Percentiles rank a stretch among this genome's conserved stretches.
Conservation (phyloP, 2,888 invertebrate genomes). For the Calliscelio sp. region DNA sequence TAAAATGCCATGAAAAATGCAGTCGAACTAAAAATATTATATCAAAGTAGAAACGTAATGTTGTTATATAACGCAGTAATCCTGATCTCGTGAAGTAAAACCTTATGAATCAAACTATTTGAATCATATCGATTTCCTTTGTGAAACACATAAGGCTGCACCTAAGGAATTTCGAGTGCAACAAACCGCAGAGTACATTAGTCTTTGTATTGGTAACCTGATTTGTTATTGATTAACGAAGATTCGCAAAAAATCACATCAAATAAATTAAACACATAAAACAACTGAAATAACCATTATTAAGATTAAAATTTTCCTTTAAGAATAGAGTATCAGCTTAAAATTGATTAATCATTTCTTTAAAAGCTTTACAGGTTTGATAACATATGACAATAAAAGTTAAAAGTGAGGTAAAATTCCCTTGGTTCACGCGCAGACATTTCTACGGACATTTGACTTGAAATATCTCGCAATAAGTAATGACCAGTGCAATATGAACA, state of each 20-base stretch:
- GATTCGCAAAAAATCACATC: too few relatives aligned
- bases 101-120: slow-evolving; percentile 31
- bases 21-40: background rate
- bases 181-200: slow-evolving; percentile 50
- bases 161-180: slow-evolving; percentile 41
- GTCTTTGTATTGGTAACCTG: slow-evolving; percentile 27
- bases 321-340: too few relatives aligned
- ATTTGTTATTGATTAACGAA: slow-evolving; percentile 4
- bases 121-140: slow-evolving; percentile 41
- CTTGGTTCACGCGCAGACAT: background rate
- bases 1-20: too few relatives aligned
- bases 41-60: background rate
- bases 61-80: background rate
- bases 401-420: background rate
- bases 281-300: too few relatives aligned
- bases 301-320: too few relatives aligned
- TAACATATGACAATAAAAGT: background rate
- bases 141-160: slow-evolving; percentile 45
- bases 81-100: slow-evolving; percentile 13
- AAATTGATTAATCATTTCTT: too few relatives aligned
- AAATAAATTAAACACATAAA: too few relatives aligned
- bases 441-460: background rate
- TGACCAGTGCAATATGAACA: slow-evolving; percentile 13
- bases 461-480: slow-evolving; percentile 13
- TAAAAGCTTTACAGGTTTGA: too few relatives aligned